These are phyloP conservation scores for Pygocentrus nattereri DNA, from an alignment of 2,797 vertebrate genomes.

Conservation along the genomic window DNA sequence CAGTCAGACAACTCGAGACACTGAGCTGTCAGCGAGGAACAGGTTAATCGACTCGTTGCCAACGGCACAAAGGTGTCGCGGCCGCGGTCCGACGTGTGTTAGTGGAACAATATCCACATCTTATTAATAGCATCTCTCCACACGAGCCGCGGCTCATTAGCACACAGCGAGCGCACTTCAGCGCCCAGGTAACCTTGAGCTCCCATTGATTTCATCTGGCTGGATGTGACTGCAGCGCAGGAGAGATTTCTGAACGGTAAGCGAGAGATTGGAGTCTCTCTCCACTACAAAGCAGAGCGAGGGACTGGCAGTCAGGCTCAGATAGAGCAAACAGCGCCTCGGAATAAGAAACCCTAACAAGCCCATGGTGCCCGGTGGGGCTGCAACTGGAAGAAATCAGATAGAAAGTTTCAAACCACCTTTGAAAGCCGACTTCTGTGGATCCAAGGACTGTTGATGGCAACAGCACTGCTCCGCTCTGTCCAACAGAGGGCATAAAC, in stretches of 20 bases:
- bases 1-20: no score
- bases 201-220: slow-evolving; percentile 42
- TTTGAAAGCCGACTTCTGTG: not conserved
- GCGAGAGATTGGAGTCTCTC: slow-evolving; percentile 8
- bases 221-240: slow-evolving; percentile 26
- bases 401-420: not conserved
- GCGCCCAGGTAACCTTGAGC: slow-evolving; percentile 49
- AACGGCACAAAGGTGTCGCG: slow-evolving; percentile 17
- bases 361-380: not conserved
- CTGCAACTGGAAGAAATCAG: not conserved
- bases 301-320: not conserved
- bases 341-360: no score
- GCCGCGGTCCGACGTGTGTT: slow-evolving; percentile 30
- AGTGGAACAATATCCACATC: slow-evolving; percentile 32
- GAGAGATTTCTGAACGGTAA: slow-evolving; percentile 17
- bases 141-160: slow-evolving; percentile 43
- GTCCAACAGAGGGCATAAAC: not conserved
- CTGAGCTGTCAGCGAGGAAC: not conserved
- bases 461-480: not conserved
- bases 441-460: not conserved
- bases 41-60: slow-evolving; percentile 1
- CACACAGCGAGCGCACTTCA: slow-evolving; percentile 36
- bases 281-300: slow-evolving; percentile 4
- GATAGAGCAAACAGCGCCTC: not conserved
- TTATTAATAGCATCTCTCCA: slow-evolving; percentile 36